phyloP scores from a whole-genome alignment of 2,113 vertebrate genomes.

The Calidris pygmaea region DNA sequence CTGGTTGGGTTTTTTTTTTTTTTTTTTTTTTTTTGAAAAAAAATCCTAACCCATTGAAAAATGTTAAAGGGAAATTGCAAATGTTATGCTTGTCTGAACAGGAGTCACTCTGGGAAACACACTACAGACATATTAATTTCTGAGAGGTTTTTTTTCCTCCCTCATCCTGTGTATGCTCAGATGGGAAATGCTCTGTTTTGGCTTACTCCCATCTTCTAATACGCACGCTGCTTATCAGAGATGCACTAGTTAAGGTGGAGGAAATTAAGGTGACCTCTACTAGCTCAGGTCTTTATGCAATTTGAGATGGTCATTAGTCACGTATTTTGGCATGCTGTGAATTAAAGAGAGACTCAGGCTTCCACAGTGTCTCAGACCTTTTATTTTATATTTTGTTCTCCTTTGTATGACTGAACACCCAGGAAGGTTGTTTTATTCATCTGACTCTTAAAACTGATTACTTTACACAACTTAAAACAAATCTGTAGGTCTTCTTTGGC shows the following conservation, averaged over 20 bases:
- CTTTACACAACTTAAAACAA: not conserved
- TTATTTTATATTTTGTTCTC: not conserved
- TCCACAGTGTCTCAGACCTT: not conserved
- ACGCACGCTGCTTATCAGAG: constrained; percentile 35
- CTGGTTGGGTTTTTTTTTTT: not conserved
- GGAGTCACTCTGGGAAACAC: constrained; percentile 24
- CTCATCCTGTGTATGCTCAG: not conserved
- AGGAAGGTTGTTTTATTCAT: not conserved
- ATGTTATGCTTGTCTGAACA: constrained; percentile 43
- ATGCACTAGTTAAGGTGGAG: constrained; percentile 56
- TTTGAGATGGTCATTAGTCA: constrained; percentile 65
- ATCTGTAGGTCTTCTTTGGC: not conserved
- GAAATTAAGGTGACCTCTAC: constrained; percentile 67
- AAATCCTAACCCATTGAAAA: not conserved
- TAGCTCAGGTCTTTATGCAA: constrained; percentile 56
- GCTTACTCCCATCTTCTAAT: constrained; percentile 10
- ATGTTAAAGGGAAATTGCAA: constrained; percentile 44
- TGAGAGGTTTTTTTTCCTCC: not conserved
- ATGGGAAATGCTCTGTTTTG: constrained; percentile 22
- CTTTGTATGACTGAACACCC: not conserved
- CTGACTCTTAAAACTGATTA: not conserved
- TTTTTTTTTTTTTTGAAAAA: not conserved
- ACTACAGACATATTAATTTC: constrained; percentile 3
- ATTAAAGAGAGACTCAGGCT: not conserved
- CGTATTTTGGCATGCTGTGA: constrained; percentile 41